Evolutionary conservation across 2,888 invertebrate species (phyloP), one percentile per base, ranked within the genome.

Genomic region (Volucella zonaria): DNA sequence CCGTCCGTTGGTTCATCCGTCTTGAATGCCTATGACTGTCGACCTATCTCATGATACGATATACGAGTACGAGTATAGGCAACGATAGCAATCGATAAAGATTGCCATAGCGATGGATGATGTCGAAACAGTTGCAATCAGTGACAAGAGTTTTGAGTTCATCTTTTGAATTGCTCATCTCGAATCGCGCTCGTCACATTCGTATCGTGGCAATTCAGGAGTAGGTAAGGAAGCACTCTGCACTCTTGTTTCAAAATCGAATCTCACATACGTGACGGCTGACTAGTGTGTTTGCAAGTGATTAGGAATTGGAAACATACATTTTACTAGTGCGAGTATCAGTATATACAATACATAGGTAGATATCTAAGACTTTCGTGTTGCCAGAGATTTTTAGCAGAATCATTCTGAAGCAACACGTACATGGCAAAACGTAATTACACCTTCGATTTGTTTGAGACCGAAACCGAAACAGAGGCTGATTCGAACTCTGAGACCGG

Each of bases 121-220:
- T 76, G 76, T 66, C 43, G 80, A 83, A 77, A 81, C 77, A 85
- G 81, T 85, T 81, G 85, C 85, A 85, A 85, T 85, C 85, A 85
- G 68, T 85, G 85, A 85, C 85, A 85, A 85, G 76, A 81, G 70
- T 43, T 68, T 70, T 43, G 42, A 40, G 40, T 61, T 66, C 71
- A 77, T 31, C 42, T 64, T 31, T 31, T 31, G 31, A 31, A 31
- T 31, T 31, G 6, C 31, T 31, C 31, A 31, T 31, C 31, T 31
- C 31, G 1, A 31, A 31, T 31, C 4, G 31, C 31, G 31, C 71
- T 62, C 43, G 43, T 23, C 59, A 54, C 31, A 31, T 31, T 2
- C 31, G 31, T 58, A 38, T 82, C 77, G 54, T 40, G 49, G 49
- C 56, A 67, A 78, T 78, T 78, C 73, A 74, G 62, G 38, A 79